Conservation (phyloP, 2,888 invertebrate species). For the Harpagoxenus sublaevis region DNA sequence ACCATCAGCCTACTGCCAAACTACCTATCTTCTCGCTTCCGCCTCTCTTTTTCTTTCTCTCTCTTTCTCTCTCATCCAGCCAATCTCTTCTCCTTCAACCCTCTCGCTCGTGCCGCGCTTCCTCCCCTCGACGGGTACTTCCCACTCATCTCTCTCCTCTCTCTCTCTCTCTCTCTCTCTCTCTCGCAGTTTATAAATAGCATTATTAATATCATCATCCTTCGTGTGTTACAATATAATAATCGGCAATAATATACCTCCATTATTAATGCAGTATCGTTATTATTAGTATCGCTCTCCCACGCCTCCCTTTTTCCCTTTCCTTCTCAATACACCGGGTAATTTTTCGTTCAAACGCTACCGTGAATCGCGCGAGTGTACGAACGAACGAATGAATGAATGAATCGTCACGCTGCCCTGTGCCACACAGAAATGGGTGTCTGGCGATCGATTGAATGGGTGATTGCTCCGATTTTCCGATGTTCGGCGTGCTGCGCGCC, state of each 20-base stretch:
- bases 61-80: conserved; percentile 5
- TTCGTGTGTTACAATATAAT: conserved; percentile 80
- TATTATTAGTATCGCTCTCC: conserved; percentile 71
- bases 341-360: conserved; percentile 41
- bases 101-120: conserved; percentile 8
- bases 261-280: conserved; percentile 78
- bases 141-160: conserved; percentile 31
- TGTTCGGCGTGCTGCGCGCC: conserved; percentile 16
- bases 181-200: conserved; percentile 81
- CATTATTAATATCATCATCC: conserved; percentile 83
- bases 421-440: conserved; percentile 43
- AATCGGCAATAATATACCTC: conserved; percentile 82
- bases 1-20: conserved; percentile 83
- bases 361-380: conserved; percentile 59
- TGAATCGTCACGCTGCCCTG: conserved; percentile 59
- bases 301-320: conserved; percentile 41
- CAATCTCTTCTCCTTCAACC: conserved; percentile 2
- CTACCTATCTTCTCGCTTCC: conserved; percentile 77
- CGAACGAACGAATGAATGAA: conserved; percentile 62
- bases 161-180: conserved; percentile 60
- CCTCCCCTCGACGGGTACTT: neutral
- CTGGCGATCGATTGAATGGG: conserved; percentile 38
- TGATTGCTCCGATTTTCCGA: conserved; percentile 19
- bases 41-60: neutral
- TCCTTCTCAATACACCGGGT: conserved; percentile 56